Conservation (phyloP, 2,888 invertebrate species). For the Apeira syringaria region DNA sequence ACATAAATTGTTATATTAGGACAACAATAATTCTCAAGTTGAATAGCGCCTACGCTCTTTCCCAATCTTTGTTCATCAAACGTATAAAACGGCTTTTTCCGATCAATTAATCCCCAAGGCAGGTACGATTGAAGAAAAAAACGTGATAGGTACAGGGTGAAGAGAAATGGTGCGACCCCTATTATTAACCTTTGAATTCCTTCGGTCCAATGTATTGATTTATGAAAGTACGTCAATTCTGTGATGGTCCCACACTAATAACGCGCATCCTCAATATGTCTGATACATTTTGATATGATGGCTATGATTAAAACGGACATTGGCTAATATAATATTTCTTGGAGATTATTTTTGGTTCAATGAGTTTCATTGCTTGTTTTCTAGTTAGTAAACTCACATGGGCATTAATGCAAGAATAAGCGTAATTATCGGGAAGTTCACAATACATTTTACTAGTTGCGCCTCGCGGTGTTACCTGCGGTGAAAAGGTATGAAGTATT, state of each 20-base stretch:
- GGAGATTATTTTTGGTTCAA: too few species aligned
- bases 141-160: constrained; percentile 44
- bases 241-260: constrained; percentile 13
- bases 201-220: constrained; percentile 11
- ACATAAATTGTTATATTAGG: constrained; percentile 17
- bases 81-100: constrained; percentile 58
- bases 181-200: constrained; percentile 14
- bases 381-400: too few species aligned
- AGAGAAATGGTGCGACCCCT: constrained; percentile 15
- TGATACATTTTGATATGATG: background rate
- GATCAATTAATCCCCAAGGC: constrained; percentile 66
- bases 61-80: constrained; percentile 50
- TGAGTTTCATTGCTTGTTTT: too few species aligned
- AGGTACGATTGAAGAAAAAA: constrained; percentile 51
- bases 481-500: too few species aligned
- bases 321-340: too few species aligned
- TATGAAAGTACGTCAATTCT: constrained; percentile 14
- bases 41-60: constrained; percentile 39
- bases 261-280: background rate
- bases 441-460: too few species aligned
- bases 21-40: constrained; percentile 21
- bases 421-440: too few species aligned
- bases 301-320: background rate
- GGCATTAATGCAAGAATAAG: too few species aligned
- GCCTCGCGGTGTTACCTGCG: too few species aligned